These are phyloP conservation scores for Drosophila virilis DNA, from an alignment of 1,140 invertebrate species.

Conservation along the genomic window DNA sequence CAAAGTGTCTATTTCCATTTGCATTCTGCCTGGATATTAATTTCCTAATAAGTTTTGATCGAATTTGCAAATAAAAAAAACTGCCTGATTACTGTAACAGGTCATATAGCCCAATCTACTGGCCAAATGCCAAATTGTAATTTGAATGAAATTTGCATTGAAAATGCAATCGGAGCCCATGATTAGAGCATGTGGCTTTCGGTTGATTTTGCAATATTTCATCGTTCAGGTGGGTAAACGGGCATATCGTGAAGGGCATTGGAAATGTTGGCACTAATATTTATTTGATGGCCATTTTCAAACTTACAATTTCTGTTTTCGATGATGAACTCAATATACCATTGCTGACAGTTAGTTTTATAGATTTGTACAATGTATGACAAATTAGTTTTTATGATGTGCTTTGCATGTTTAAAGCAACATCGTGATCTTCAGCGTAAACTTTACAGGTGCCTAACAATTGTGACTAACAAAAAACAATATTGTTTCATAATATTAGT, in stretches of 20 bases:
- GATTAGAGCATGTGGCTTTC: slow-evolving; percentile 1
- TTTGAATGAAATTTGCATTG: slow-evolving; percentile 17
- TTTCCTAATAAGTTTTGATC: not conserved
- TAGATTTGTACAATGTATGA: too few relatives aligned
- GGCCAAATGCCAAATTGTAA: not conserved
- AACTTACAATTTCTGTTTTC: not conserved
- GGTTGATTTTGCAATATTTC: not conserved
- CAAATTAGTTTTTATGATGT: too few relatives aligned
- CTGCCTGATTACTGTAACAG: slow-evolving; percentile 7
- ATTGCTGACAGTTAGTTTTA: not conserved
- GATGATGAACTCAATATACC: not conserved
- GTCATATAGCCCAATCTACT: not conserved
- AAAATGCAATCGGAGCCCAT: slow-evolving; percentile 5
- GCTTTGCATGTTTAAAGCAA: too few relatives aligned
- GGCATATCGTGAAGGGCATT: not conserved
- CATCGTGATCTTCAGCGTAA: too few relatives aligned
- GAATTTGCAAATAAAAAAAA: not conserved
- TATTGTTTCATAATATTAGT: too few relatives aligned
- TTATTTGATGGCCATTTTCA: not conserved
- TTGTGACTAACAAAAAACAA: too few relatives aligned
- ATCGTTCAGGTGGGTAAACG: not conserved
- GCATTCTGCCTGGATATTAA: not conserved
- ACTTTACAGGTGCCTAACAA: too few relatives aligned
- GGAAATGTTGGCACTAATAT: not conserved
- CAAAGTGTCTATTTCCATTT: slow-evolving; percentile 1